These are phyloP conservation scores for Microctonus brassicae DNA, from an alignment of 2,888 invertebrate genomes.

Conservation along the genomic window DNA sequence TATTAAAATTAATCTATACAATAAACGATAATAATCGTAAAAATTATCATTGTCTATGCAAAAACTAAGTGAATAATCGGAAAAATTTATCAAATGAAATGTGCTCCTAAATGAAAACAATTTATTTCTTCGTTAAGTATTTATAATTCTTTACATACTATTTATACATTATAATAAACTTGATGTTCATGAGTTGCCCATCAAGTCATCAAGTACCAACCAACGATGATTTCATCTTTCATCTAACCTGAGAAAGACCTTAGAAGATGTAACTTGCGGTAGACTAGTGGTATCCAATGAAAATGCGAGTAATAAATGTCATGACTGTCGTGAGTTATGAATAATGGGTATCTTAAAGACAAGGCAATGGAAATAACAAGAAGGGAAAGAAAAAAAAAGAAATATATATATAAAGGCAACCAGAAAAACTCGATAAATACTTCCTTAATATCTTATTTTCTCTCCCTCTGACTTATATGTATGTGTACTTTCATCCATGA, in stretches of 20 bases:
- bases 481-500: neutral
- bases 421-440: neutral
- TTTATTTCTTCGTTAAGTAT: too few relatives aligned
- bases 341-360: neutral
- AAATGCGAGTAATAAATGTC: constrained; percentile 15
- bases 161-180: neutral
- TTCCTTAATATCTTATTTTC: neutral
- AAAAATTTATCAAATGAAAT: too few relatives aligned
- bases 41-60: too few relatives aligned
- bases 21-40: too few relatives aligned
- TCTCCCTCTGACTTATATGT: neutral
- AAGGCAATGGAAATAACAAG: neutral
- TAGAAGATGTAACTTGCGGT: neutral
- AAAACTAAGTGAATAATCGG: too few relatives aligned
- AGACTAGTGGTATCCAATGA: neutral
- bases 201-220: neutral
- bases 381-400: neutral
- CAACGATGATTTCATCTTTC: constrained; percentile 6
- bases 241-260: neutral
- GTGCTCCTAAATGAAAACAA: too few relatives aligned
- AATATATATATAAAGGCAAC: neutral
- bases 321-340: constrained; percentile 5
- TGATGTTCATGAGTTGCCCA: neutral
- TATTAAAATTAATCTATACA: too few relatives aligned
- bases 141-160: neutral